Conservation (phyloP, 2,888 invertebrate species). For the Chironomus riparius region DNA sequence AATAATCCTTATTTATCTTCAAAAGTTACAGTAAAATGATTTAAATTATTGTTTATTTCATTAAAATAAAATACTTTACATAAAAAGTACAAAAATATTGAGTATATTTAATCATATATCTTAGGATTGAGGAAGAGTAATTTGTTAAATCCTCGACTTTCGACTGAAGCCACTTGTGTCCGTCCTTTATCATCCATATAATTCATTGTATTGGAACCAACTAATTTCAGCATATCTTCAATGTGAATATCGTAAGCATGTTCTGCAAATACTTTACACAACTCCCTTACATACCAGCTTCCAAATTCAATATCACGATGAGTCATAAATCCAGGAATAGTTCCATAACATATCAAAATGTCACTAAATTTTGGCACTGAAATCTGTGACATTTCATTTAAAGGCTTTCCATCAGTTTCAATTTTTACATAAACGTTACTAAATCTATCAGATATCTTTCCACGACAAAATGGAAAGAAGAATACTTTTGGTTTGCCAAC, state of each 20-base stretch:
- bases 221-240: conserved; percentile 56
- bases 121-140: conserved; percentile 61
- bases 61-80: not conserved
- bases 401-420: conserved; percentile 31
- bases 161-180: conserved; percentile 54
- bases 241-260: conserved; percentile 55
- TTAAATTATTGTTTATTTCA: not conserved
- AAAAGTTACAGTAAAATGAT: not conserved
- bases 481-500: conserved; percentile 60
- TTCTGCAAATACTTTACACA: conserved; percentile 56
- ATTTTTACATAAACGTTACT: conserved; percentile 28
- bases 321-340: conserved; percentile 47
- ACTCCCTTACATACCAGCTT: conserved; percentile 61
- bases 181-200: conserved; percentile 36
- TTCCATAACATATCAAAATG: conserved; percentile 57
- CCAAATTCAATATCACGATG: conserved; percentile 51
- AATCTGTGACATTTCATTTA: not conserved
- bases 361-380: conserved; percentile 45
- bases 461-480: conserved; percentile 63
- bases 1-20: not conserved
- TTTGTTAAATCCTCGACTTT: conserved; percentile 56
- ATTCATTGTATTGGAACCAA: conserved; percentile 45
- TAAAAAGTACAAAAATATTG: not conserved
- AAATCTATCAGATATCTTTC: conserved; percentile 25
- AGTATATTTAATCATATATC: conserved; percentile 33